A percentile compares a stretch with the other conserved stretches of the same genome.
phyloP scores from a whole-genome alignment of 1,140 invertebrate species.

The Oryzaephilus surinamensis region DNA sequence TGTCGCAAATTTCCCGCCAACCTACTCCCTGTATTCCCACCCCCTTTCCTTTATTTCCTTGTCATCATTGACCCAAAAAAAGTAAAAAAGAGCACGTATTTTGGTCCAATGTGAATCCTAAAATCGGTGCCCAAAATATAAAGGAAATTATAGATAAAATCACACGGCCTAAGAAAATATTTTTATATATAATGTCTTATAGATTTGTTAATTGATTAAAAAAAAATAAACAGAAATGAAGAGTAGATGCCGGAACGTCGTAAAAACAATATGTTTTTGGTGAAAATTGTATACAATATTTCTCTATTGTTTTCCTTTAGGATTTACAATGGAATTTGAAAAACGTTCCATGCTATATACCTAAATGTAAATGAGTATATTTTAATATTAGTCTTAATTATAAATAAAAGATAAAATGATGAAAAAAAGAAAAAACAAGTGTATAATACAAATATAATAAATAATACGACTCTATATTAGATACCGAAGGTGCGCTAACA shows the following conservation, averaged over 20 bases:
- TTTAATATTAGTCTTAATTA: slow-evolving; percentile 23
- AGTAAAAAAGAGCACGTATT: no score
- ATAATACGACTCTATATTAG: slow-evolving; percentile 13
- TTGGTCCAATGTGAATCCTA: no score
- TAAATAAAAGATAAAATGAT: slow-evolving; percentile 10
- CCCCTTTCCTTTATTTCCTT: slow-evolving; percentile 7
- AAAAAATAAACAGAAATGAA: no score
- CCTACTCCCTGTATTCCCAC: slow-evolving; percentile 10
- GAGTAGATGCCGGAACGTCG: slow-evolving; percentile 19
- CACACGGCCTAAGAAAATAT: slow-evolving; percentile 32
- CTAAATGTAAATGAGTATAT: slow-evolving; percentile 27
- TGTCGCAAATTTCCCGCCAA: no score
- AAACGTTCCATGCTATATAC: background rate
- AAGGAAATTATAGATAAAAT: slow-evolving; percentile 13
- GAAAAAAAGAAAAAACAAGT: background rate
- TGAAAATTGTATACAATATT: no score
- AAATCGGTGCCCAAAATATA: no score
- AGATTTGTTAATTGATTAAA: background rate
- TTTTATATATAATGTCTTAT: slow-evolving; percentile 27
- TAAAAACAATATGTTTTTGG: no score
- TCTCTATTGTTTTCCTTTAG: background rate
- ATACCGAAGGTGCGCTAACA: slow-evolving; percentile 20
- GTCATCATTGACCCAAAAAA: slow-evolving; percentile 14
- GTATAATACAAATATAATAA: slow-evolving; percentile 16
- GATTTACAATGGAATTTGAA: background rate